Evolutionary conservation across 2,888 invertebrate genomes (phyloP).

Genomic region (Ormyrus pomaceus): DNA sequence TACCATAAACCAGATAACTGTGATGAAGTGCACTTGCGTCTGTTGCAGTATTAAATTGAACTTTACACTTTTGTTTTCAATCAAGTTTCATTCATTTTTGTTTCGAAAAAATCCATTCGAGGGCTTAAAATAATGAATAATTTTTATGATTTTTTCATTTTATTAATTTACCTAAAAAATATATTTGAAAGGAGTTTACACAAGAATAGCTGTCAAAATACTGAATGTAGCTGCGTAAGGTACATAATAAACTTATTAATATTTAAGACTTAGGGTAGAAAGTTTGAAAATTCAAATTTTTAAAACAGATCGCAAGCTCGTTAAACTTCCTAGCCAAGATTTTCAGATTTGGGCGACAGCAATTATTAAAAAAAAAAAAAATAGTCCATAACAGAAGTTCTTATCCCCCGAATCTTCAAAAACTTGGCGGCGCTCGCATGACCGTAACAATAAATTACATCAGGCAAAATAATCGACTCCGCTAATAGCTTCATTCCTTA

Average conservation of each 20-base stretch:
- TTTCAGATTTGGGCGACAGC: conserved; percentile 22
- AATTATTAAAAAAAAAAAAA: conserved; percentile 23
- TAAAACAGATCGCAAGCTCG: neutral
- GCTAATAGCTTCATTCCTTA: conserved; percentile 29
- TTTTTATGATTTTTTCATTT: too few species aligned
- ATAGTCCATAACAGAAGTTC: conserved; percentile 19
- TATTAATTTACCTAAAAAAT: too few species aligned
- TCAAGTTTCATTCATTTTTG: too few species aligned
- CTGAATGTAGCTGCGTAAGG: too few species aligned
- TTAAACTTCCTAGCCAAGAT: conserved; percentile 25
- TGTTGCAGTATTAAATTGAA: neutral
- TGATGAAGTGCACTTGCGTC: neutral
- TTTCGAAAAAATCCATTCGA: too few species aligned
- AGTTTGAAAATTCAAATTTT: too few species aligned
- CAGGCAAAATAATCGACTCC: conserved; percentile 15
- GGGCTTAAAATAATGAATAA: too few species aligned
- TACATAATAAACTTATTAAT: too few species aligned
- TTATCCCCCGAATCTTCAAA: conserved; percentile 21
- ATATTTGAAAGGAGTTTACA: too few species aligned
- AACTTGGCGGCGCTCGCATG: conserved; percentile 13
- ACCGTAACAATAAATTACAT: conserved; percentile 16
- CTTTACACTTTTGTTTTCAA: neutral
- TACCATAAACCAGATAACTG: conserved; percentile 1
- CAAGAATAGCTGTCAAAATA: too few species aligned
- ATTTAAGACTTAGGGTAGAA: too few species aligned